These are phyloP conservation scores for Cataglyphis altisquamis DNA, from an alignment of 2,888 invertebrate species.

Conservation along the genomic window DNA sequence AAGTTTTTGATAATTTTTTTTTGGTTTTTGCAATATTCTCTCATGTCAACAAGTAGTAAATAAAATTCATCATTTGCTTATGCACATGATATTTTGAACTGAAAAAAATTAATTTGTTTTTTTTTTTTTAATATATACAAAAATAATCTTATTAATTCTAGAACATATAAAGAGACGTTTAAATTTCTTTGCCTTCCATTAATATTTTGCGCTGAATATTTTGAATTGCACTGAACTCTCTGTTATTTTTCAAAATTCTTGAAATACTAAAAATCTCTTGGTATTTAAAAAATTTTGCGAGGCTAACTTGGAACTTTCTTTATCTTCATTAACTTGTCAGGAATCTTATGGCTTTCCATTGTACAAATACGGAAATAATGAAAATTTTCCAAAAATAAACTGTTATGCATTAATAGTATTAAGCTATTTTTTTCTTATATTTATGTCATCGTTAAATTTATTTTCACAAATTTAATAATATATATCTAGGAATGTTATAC, in stretches of 20 bases:
- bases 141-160: not conserved
- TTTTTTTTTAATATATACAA: not conserved
- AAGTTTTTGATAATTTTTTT: not conserved
- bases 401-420: not conserved
- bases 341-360: not conserved
- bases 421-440: no score
- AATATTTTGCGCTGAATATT: not conserved
- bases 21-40: not conserved
- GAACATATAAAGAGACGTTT: not conserved
- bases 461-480: not conserved
- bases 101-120: not conserved
- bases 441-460: not conserved
- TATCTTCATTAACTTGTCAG: not conserved
- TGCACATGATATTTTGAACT: not conserved
- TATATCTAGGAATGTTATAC: not conserved
- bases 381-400: not conserved
- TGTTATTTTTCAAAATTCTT: not conserved
- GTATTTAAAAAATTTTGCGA: not conserved
- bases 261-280: not conserved
- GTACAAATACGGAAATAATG: not conserved
- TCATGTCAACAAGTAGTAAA: not conserved
- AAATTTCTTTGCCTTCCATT: not conserved
- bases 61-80: not conserved
- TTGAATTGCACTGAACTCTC: no score
- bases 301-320: not conserved